Evolutionary conservation across 2,888 invertebrate species (phyloP).

Genomic region (Cantharis nigra): DNA sequence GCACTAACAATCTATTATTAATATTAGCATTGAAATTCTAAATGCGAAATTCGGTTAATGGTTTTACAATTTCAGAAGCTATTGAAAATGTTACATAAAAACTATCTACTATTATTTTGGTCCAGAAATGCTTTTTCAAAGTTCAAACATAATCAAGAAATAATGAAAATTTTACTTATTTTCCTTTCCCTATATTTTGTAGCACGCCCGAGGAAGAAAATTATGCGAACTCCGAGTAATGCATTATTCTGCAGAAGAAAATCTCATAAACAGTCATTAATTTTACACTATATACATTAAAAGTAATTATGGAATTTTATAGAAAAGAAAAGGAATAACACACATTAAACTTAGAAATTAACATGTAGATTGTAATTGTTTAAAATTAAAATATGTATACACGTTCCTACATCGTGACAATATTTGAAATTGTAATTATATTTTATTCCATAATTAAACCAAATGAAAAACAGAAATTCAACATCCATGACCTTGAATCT

Average conservation of each 20-base stretch:
- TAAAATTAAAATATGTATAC: neutral
- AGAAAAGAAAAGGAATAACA: neutral
- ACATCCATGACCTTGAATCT: conserved; percentile 1
- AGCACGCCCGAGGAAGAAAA: neutral
- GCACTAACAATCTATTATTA: neutral
- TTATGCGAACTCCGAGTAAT: neutral
- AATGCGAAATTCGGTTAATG: neutral
- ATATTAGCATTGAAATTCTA: neutral
- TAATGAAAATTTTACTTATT: neutral
- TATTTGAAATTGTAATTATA: neutral
- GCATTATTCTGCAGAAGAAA: neutral
- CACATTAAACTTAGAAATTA: neutral
- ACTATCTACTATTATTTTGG: neutral
- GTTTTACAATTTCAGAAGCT: neutral
- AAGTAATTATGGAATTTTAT: neutral
- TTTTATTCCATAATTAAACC: neutral
- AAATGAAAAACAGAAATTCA: neutral
- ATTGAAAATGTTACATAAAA: neutral
- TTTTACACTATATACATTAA: neutral
- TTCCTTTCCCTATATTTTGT: neutral
- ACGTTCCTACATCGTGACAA: neutral
- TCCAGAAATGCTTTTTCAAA: neutral
- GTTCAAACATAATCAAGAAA: neutral
- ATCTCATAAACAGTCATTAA: neutral
- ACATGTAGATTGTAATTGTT: neutral